A percentile compares a stretch with the other conserved stretches of the same genome.
phyloP scores from a whole-genome alignment of 1,140 invertebrate species.

The Pachypeltis micranthus region DNA sequence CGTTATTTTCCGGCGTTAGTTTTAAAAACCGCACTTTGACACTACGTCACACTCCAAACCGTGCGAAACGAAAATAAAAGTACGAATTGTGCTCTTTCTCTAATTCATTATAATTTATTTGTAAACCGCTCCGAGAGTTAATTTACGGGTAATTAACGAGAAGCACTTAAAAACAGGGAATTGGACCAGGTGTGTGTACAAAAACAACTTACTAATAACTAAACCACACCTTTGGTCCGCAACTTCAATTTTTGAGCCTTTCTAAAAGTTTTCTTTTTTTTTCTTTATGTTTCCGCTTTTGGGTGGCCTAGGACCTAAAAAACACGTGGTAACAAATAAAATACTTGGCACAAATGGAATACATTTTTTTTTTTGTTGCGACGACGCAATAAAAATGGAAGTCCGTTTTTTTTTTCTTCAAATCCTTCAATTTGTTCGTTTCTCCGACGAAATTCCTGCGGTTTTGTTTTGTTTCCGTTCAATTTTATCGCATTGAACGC shows the following conservation, averaged over 20 bases:
- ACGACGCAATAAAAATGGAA: slow-evolving; percentile 14
- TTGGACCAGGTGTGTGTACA: slow-evolving; percentile 13
- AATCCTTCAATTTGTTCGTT: too few species aligned
- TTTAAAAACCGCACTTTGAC: background rate
- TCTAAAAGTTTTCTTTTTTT: slow-evolving; percentile 9
- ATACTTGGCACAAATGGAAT: slow-evolving; percentile 23
- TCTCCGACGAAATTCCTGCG: too few species aligned
- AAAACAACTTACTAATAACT: slow-evolving; percentile 7
- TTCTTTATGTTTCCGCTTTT: background rate
- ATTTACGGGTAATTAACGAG: too few species aligned
- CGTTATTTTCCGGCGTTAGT: background rate
- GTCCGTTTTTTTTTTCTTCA: slow-evolving; percentile 14
- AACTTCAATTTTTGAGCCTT: slow-evolving; percentile 16
- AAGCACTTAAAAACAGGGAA: slow-evolving; percentile 8
- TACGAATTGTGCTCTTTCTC: too few species aligned
- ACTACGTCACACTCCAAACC: background rate
- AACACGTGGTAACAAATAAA: slow-evolving; percentile 22
- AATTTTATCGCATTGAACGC: too few species aligned
- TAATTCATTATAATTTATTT: too few species aligned
- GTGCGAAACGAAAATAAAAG: too few species aligned
- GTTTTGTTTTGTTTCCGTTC: too few species aligned
- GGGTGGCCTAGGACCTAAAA: slow-evolving; percentile 17
- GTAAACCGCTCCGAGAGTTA: too few species aligned
- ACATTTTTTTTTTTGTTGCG: slow-evolving; percentile 10
- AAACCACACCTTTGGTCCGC: slow-evolving; percentile 20